phyloP scores from a whole-genome alignment of 2,113 vertebrate genomes.

The Eudorcas thomsonii region DNA sequence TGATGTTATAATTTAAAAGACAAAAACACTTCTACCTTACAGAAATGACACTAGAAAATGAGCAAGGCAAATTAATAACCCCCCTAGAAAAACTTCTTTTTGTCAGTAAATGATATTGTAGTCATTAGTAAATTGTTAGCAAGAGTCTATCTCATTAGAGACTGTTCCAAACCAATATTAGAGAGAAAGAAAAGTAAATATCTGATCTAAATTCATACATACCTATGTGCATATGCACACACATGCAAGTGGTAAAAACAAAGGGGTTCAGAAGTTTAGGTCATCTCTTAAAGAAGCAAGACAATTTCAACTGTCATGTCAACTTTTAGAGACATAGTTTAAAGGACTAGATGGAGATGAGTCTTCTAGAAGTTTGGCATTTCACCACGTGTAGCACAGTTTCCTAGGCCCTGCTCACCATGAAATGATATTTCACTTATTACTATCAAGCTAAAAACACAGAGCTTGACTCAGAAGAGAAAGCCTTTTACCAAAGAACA shows the following conservation, averaged over 20 bases:
- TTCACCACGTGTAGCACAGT: neutral
- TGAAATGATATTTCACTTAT: neutral
- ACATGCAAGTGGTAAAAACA: neutral
- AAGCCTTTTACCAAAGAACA: neutral
- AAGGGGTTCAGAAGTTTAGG: neutral
- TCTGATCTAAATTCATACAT: neutral
- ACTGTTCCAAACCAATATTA: neutral
- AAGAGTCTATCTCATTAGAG: neutral
- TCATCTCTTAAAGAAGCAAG: neutral
- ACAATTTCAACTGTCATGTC: neutral
- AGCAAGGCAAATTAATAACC: neutral
- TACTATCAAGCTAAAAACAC: neutral
- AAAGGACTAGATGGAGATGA: neutral
- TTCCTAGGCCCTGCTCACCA: neutral
- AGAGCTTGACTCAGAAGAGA: neutral
- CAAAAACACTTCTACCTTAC: neutral
- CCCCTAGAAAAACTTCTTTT: neutral
- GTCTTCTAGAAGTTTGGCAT: neutral
- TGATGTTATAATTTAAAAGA: neutral
- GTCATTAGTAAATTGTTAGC: neutral
- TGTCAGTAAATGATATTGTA: neutral
- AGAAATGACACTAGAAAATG: neutral
- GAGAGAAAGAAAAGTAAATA: neutral
- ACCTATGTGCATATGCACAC: neutral
- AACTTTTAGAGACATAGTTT: neutral